Base-by-base conservation (phyloP, 2,797 vertebrate genomes). In the Neosilurus mollespiculum region DNA sequence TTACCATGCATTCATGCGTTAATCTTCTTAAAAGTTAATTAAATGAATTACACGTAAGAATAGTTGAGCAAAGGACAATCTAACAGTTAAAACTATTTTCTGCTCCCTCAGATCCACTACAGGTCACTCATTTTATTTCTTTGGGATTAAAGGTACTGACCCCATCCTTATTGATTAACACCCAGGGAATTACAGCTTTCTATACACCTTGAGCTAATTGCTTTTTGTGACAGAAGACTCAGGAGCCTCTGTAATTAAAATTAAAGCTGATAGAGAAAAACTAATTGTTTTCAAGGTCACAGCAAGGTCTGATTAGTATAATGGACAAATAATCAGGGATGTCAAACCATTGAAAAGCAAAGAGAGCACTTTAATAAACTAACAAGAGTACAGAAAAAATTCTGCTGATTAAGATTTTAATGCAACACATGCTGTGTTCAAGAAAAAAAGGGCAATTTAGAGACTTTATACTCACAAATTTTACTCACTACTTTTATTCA, bases 241-340 rank as follows among this genome's bases (percentile, higher is more conserved):
- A 86, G 86, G 90, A 85, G 90, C 88, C 87, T 89, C 78, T 82
- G 85, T 89, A 88, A 92, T 91, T 88, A 91, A 87, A 90, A 91
- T 93, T 90, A 88, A 90, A 86, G 91, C 91, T 89, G 89, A 88
- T 75, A 87, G 79, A 87, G 83, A 86, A 90, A 88, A 87, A 83
- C 71, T 90, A 89, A 92, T 92, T 93, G 89, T 92, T 91, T 94
- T 91, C 89, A 93, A 94, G 91, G 93, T 91, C 89, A 87, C 37
- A 81, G 24, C 72, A 72, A 58, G 69, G 73, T 70, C 53, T 66
- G 20, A 22, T 61, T 43, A 64, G 66, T 78, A 18, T 82, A 83
- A 78, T 26, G 15, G 80, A 51, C 62, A 83, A 73, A 82, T 78
- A 79, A 87, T 82, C 79, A 65, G n/a, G 37, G 67, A 80, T 78